Evolutionary conservation across 2,888 invertebrate species (phyloP).

Genomic region (Marasmarcha lunaedactyla): DNA sequence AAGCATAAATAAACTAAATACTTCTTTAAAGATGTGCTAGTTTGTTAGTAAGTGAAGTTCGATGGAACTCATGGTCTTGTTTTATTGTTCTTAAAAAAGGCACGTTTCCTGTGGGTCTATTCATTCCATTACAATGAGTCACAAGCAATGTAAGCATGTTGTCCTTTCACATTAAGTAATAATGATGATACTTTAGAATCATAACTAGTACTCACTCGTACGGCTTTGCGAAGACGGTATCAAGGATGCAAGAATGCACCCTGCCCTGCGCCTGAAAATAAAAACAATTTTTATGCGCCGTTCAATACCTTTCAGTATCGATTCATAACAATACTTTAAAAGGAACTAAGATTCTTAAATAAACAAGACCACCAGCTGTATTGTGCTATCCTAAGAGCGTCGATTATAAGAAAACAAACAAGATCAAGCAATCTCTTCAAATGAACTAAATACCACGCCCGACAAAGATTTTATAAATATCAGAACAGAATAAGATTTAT

Average conservation of each 20-base stretch:
- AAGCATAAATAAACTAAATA: too few relatives aligned
- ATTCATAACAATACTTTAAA: slow-evolving; percentile 13
- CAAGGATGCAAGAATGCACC: slow-evolving; percentile 73
- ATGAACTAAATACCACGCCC: slow-evolving; percentile 63
- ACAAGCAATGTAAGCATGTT: slow-evolving; percentile 13
- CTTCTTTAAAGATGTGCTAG: too few relatives aligned
- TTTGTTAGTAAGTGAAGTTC: too few relatives aligned
- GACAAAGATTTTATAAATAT: slow-evolving; percentile 6
- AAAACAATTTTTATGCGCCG: slow-evolving; percentile 28
- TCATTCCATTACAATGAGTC: slow-evolving; percentile 35
- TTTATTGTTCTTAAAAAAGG: not conserved
- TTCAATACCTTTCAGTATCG: slow-evolving; percentile 30
- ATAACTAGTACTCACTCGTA: slow-evolving; percentile 77
- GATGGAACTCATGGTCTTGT: too few relatives aligned
- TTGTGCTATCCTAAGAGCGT: slow-evolving; percentile 11
- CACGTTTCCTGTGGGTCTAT: slow-evolving; percentile 8
- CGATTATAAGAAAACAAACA: slow-evolving; percentile 55
- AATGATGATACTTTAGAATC: not conserved
- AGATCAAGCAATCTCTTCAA: slow-evolving; percentile 27
- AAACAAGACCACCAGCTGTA: slow-evolving; percentile 19
- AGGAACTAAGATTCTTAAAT: slow-evolving; percentile 17
- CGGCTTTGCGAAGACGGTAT: slow-evolving; percentile 85
- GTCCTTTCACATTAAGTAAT: slow-evolving; percentile 3
- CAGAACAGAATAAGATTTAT: not conserved
- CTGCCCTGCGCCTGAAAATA: slow-evolving; percentile 73